Evolutionary conservation across 2,888 invertebrate genomes (phyloP).

Genomic region (Aradus depressus): DNA sequence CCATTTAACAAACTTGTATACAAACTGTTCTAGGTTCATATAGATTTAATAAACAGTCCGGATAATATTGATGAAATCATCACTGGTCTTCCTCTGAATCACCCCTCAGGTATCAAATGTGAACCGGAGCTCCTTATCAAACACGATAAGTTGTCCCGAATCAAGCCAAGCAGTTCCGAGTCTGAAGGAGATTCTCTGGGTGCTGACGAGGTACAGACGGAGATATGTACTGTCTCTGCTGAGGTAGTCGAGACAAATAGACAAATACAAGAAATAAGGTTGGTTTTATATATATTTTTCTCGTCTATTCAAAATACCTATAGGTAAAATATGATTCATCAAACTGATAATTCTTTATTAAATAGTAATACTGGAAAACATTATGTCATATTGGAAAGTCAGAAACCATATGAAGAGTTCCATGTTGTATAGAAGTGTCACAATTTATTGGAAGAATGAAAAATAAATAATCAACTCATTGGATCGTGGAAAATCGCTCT

Average conservation of each 20-base stretch:
- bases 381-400: too few species aligned
- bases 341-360: too few species aligned
- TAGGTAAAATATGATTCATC: too few species aligned
- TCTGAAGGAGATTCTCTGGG: slow-evolving; percentile 17
- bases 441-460: too few species aligned
- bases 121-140: slow-evolving; percentile 31
- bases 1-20: too few species aligned
- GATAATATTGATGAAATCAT: slow-evolving; percentile 21
- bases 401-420: too few species aligned
- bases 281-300: background rate
- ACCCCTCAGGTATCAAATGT: slow-evolving; percentile 18
- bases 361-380: too few species aligned
- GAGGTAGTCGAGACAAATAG: slow-evolving; percentile 20
- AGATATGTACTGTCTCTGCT: slow-evolving; percentile 14
- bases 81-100: slow-evolving; percentile 8
- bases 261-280: slow-evolving; percentile 23
- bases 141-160: slow-evolving; percentile 25
- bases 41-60: slow-evolving; percentile 12
- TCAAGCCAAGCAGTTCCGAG: background rate
- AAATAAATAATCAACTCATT: too few species aligned
- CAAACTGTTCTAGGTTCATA: slow-evolving; percentile 22
- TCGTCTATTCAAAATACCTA: too few species aligned
- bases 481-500: too few species aligned
- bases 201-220: slow-evolving; percentile 17
- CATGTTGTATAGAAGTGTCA: too few species aligned